phyloP scores from a whole-genome alignment of 2,797 vertebrate species.

The Xerus rutilus region DNA sequence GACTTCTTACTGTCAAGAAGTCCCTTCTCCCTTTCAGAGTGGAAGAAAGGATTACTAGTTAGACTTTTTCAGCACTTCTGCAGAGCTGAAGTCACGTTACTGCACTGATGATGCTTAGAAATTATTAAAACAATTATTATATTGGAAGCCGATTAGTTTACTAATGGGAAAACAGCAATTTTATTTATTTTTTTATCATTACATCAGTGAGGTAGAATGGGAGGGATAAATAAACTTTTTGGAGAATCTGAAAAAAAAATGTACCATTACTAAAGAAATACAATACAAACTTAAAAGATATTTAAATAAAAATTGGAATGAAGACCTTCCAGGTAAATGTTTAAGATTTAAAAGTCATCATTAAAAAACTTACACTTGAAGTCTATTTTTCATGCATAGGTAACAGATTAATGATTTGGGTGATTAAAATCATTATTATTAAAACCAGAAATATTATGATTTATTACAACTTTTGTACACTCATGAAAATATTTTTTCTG shows the following conservation, averaged over 20 bases:
- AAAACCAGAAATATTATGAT: constrained; percentile 1
- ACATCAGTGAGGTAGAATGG: not conserved
- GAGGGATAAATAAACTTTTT: not conserved
- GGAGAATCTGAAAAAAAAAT: constrained; percentile 33
- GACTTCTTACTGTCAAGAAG: not conserved
- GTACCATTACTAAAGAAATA: not conserved
- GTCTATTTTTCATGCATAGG: not conserved
- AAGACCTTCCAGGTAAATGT: not conserved
- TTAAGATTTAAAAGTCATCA: not conserved
- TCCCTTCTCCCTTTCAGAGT: not conserved
- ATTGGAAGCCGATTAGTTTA: constrained; percentile 24
- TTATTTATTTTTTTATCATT: not conserved
- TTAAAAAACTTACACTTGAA: not conserved
- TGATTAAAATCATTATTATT: not conserved
- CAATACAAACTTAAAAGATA: not conserved
- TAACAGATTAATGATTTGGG: not conserved
- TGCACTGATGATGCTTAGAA: not conserved
- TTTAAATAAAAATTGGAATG: not conserved
- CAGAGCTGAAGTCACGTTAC: not conserved
- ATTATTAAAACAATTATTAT: constrained; percentile 55
- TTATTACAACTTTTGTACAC: constrained; percentile 58
- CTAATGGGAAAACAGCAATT: not conserved
- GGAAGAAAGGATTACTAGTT: not conserved
- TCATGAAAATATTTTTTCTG: constrained; percentile 24
- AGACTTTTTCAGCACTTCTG: not conserved